phyloP scores from a whole-genome alignment of 2,113 vertebrate genomes.

The Pan paniscus region DNA sequence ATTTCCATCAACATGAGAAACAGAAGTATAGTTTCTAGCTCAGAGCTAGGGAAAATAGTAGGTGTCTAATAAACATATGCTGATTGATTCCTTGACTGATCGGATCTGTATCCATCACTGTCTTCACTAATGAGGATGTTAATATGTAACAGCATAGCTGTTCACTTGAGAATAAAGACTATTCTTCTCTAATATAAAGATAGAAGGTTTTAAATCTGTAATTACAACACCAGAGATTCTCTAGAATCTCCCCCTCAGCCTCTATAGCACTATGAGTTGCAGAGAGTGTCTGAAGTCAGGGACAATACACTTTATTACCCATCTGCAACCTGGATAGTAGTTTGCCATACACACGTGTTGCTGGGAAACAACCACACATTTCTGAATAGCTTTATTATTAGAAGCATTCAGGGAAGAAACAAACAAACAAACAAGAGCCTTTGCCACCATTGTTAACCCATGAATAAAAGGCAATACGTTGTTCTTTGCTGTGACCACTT shows the following conservation, averaged over 20 bases:
- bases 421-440: neutral
- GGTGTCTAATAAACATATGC: neutral
- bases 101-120: neutral
- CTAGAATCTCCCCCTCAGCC: constrained; percentile 10
- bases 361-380: constrained; percentile 53
- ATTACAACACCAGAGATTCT: neutral
- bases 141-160: neutral
- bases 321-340: constrained; percentile 36
- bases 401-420: neutral
- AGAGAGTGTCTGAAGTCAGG: constrained; percentile 46
- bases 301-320: constrained; percentile 71
- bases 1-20: neutral
- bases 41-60: neutral
- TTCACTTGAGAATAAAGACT: neutral
- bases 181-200: neutral
- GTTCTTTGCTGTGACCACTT: constrained; percentile 45
- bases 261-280: constrained; percentile 23
- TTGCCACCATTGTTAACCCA: neutral
- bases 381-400: constrained; percentile 55
- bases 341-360: constrained; percentile 55
- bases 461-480: constrained; percentile 48
- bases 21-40: neutral
- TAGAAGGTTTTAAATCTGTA: constrained; percentile 32
- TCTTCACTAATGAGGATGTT: neutral
- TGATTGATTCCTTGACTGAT: neutral